Base-by-base conservation (phyloP, 2,113 vertebrate species). In the Verasper variegatus region DNA sequence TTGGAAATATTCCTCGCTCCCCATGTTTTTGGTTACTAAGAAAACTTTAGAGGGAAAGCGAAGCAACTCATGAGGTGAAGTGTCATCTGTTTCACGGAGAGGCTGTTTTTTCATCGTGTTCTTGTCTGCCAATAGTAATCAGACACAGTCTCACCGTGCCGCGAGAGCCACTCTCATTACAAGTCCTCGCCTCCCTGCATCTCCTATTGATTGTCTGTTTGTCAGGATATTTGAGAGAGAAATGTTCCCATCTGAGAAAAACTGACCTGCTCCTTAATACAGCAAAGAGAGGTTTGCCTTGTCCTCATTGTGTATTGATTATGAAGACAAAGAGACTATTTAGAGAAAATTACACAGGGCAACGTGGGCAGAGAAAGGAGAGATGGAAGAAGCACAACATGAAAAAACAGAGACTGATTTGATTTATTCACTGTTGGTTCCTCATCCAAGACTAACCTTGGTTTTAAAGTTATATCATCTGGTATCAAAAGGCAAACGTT, bases 121-220 rank as follows among this genome's bases (percentile, higher is more conserved):
- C 51, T 60, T 61, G 71, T 84, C 71, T 83, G 86, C 85, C 87
- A 88, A 78, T 89, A 91, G 76, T 75, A 88, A 90, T 89, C 89
- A 86, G 81, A 88, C 79, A 71, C 64, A 81, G 80, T 84, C 85
- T 88, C 66, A 55, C 63, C 54, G 63, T 17, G 12, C 77, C 10
- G 69, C 13, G 60, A 83, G 85, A 82, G 40, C 51, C 69, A 57
- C 64, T 81, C 78, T 89, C 89, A 89, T 91, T 91, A 85, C 86
- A 88, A 90, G 89, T 87, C 87, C 79, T 83, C 74, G 49, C 74
- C 86, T 85, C 80, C 74, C 74, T 65, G 79, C 81, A 57, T 89
- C 88, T 83, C 56, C 65, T 78, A 92, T 91, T 12, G 90, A 91
- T 90, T 80, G 88, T 81, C 78, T 91, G 91, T 91, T 88, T 91